Evolutionary conservation across 2,888 invertebrate genomes (phyloP), one percentile per base, ranked within the genome.

Genomic region (Ephialtes manifestator): DNA sequence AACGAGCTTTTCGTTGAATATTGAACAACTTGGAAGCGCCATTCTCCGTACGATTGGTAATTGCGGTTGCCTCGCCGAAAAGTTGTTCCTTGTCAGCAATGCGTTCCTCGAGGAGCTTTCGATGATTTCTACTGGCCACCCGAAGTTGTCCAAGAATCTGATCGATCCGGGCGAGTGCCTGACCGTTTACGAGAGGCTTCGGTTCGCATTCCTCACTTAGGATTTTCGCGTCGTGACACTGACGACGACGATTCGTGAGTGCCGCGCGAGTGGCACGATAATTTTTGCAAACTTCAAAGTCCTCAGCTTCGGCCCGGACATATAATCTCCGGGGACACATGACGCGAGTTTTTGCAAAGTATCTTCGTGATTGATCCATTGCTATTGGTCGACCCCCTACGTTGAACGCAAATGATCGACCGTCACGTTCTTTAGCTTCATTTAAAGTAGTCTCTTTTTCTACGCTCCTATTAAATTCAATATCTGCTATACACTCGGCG

Each of bases 71-170:
- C 43, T 63, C 74, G 55, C 31, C 63, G 4, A 77, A 18, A 18
- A 72, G 60, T 35, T 75, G 48, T 39, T 75, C 71, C 43, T 72
- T 63, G 63, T 90, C 87, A 71, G 86, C 83, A 39, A 90, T 89
- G 55, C 92, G 31, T n/a, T 35, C 88, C 76, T 91, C 90, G 43
- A 93, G 86, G 20, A 93, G 91, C 5, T 88, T 86, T 13, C 90
- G 91, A 87, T 93, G 92, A 86, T 93, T 92, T 53, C 89, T 88
- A 87, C 93, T 93, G 68, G 93, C 93, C n/a, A 87, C 89, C 31
- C 88, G 89, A 71, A 93, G 85, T 82, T 92, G 91, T 20, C 89
- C 85, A 48, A 93, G 90, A 86, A 93, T 89, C 71, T 87, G 83
- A 63, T 93, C 93, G 87, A 92, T 90, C 83, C 90, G 90, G 4